Evolutionary conservation across 1,140 invertebrate species (phyloP).

Genomic region (Hylaeus volcanicus): DNA sequence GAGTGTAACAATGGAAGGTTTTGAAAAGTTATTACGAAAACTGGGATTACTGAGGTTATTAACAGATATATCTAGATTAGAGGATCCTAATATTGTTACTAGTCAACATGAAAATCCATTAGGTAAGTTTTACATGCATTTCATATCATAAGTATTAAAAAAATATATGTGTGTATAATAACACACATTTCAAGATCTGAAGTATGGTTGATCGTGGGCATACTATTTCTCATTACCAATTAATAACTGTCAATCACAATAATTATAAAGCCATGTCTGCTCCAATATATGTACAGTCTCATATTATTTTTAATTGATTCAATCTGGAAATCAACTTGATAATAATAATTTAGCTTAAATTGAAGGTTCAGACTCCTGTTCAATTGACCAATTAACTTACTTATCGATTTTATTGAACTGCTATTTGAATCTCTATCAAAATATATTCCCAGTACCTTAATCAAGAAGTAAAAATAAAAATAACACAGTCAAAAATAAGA

Average conservation of each 20-base stretch:
- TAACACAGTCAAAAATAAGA: background rate
- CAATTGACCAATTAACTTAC: conserved; percentile 61
- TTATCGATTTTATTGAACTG: conserved; percentile 59
- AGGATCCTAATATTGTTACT: conserved; percentile 52
- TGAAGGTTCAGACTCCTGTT: conserved; percentile 55
- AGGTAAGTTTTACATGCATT: conserved; percentile 44
- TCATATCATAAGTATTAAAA: background rate
- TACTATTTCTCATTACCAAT: conserved; percentile 39
- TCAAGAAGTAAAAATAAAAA: conserved; percentile 7
- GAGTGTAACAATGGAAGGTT: conserved; percentile 84
- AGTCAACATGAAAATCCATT: conserved; percentile 61
- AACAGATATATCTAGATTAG: conserved; percentile 56
- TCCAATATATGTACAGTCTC: background rate
- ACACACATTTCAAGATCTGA: background rate
- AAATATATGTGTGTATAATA: too few species aligned
- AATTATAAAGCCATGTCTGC: conserved; percentile 10
- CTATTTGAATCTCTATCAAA: conserved; percentile 23
- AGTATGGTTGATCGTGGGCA: background rate
- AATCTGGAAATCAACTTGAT: conserved; percentile 41
- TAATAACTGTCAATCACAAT: conserved; percentile 42
- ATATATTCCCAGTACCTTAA: conserved; percentile 3
- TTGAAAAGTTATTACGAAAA: conserved; percentile 84
- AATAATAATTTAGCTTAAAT: conserved; percentile 47
- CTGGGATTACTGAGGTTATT: conserved; percentile 83
- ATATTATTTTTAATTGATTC: conserved; percentile 35